Conservation (phyloP, 2,797 vertebrate species). For the Amazonetta brasiliensis region DNA sequence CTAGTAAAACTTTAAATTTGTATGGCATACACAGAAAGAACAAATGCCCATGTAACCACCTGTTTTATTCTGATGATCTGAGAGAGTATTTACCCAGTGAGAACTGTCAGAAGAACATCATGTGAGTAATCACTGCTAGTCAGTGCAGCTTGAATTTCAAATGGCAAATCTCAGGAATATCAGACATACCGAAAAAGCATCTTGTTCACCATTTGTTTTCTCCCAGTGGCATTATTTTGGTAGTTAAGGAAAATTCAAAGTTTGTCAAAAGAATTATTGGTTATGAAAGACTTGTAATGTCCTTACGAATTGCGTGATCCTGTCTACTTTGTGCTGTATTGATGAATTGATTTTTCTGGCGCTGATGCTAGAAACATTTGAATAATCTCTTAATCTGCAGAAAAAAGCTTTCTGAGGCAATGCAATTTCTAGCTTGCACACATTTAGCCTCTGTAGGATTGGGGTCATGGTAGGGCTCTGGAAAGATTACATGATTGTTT, state of each 20-base stretch:
- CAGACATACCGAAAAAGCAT: not conserved
- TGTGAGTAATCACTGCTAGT: not conserved
- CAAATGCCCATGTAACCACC: not conserved
- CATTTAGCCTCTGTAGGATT: not conserved
- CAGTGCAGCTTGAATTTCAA: not conserved
- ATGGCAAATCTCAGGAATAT: not conserved
- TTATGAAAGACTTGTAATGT: not conserved
- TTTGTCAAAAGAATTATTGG: not conserved
- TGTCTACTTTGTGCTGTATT: not conserved
- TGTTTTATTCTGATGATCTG: not conserved
- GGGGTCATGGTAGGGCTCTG: not conserved
- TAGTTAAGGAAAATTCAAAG: not conserved
- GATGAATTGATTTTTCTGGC: not conserved
- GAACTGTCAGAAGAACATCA: not conserved
- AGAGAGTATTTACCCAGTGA: not conserved
- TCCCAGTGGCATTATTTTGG: not conserved
- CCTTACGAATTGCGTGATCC: not conserved
- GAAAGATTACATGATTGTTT: not conserved
- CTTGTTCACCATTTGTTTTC: not conserved
- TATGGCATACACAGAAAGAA: not conserved
- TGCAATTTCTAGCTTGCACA: not conserved
- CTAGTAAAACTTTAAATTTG: not conserved
- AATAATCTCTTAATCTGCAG: not conserved
- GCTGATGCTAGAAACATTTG: not conserved
- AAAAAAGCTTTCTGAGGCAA: not conserved